A percentile compares a stretch with the other conserved stretches of the same genome.
Conservation (phyloP, 2,888 invertebrate genomes). For the Cabera pusaria region DNA sequence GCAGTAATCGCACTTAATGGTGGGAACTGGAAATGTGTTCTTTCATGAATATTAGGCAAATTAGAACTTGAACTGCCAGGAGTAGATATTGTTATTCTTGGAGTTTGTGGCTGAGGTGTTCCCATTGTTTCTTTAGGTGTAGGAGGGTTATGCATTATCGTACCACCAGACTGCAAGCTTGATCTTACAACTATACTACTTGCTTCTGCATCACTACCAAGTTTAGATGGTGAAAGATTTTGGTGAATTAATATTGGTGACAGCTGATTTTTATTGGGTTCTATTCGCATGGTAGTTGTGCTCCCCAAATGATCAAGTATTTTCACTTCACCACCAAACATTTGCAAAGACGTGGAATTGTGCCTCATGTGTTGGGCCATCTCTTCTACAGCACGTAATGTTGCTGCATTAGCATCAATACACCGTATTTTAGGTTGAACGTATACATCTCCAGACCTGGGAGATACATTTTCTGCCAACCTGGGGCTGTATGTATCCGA, state of each 20-base stretch:
- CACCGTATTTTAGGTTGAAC: slow-evolving; percentile 78
- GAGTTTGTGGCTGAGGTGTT: slow-evolving; percentile 74
- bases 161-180: slow-evolving; percentile 92
- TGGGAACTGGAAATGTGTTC: slow-evolving; percentile 85
- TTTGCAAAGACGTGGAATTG: slow-evolving; percentile 82
- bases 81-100: slow-evolving; percentile 81
- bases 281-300: slow-evolving; percentile 87
- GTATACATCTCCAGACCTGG: slow-evolving; percentile 67
- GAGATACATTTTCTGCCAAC: slow-evolving; percentile 66
- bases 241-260: slow-evolving; percentile 82
- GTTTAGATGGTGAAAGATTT: slow-evolving; percentile 73
- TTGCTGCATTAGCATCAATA: slow-evolving; percentile 71
- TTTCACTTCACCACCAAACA: slow-evolving; percentile 91
- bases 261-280: slow-evolving; percentile 83
- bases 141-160: slow-evolving; percentile 86
- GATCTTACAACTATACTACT: slow-evolving; percentile 91
- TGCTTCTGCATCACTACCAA: slow-evolving; percentile 74
- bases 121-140: slow-evolving; percentile 72
- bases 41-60: slow-evolving; percentile 77
- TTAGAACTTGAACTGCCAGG: slow-evolving; percentile 80
- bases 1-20: slow-evolving; percentile 88
- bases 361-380: slow-evolving; percentile 82
- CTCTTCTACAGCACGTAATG: slow-evolving; percentile 82
- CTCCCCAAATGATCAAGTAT: slow-evolving; percentile 88
- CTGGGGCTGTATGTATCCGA: slow-evolving; percentile 70